Base-by-base conservation (phyloP, 2,113 vertebrate genomes). In the Fregata magnificens region DNA sequence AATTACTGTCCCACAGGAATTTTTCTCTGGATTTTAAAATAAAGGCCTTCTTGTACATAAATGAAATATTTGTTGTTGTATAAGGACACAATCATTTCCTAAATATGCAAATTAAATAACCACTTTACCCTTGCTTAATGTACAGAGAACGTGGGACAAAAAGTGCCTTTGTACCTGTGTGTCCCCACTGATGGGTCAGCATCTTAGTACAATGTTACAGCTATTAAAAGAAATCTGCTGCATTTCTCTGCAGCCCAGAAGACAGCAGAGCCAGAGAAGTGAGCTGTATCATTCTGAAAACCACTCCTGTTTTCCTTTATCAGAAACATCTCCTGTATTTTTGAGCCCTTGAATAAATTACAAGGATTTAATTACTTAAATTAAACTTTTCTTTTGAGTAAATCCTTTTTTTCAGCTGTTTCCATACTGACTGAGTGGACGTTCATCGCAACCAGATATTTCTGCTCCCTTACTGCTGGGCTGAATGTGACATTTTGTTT, bases 71-170 rank as follows among this genome's bases (percentile, higher is more conserved):
- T 91, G 36, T 88, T n/a, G 77, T 65, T 81, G 38, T 26, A 49
- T 38, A 83, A 88, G 21, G 52, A 84, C 44, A 88, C 31, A 92
- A 93, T 78, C 1, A 49, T 84, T 93, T 81, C 74, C 9, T 53
- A 89, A 95, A 87, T 65, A 71, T 80, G 58, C 49, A 91, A 82
- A 94, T 82, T 66, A 71, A 94, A 82, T 79, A 94, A 89, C 38
- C 16, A 47, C 24, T 84, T 81, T 59, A 55, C 28, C 67, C 50
- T 77, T 74, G 16, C 28, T 87, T 90, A 65, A 59, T 12, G 12
- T 74, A 62, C 44, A 70, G 77, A 77, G 52, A 82, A 77, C 11
- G 52, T 55, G 38, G 55, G 50, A 89, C 55, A 91, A 63, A 80
- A 86, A 84, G 44, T 62, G 25, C 49, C n/a, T 82, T 86, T 89